Base-by-base conservation (phyloP, 2,797 vertebrate genomes). In the Lutjanus campechanus region DNA sequence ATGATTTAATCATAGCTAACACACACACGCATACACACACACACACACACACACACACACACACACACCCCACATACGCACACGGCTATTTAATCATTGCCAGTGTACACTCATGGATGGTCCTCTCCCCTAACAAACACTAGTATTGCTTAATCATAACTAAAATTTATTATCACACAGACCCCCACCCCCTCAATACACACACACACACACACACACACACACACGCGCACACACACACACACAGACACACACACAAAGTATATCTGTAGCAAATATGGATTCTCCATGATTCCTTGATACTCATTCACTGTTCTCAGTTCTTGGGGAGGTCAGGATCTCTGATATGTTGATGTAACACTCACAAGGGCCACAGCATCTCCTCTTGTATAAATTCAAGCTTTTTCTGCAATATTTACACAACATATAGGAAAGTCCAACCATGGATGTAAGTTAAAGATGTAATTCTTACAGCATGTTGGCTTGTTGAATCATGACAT, bases 1-100 rank as follows among this genome's bases (percentile, higher is more conserved):
- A 84, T 82, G 81, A 84, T 81, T 86, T 84, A 88, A 79, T 76
- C 75, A 85, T 56, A 65, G 47, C 70, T 64, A 44, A 82, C 4
- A 29, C 68, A 73, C 41, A 12, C 60, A 75, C 53, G 46, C 20
- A 49, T 25, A 59, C 4, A 29, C 68, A 73, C 41, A 12, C 60
- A 75, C 53, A 53, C 20, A 49, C 16, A 56, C 67, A 46, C 54
- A 77, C n/a, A 55, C 43, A 47, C 63, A 55, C 53, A 16, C 13
- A 58, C 59, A 47, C 55, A 75, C 20, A 55, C 43, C 13, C 8
- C 53, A 16, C 13, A 58, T 54, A 47, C 55, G 72, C 20, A 19
- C 36, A 53, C 25, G 65, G 53, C 50, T 64, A 60, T 66, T 64
- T 74, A 72, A 77, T 80, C 67, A 70, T 49, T 74, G 63, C 49